These are phyloP conservation scores for Bathynomus jamesi DNA, from an alignment of 1,140 invertebrate genomes.

Conservation along the genomic window DNA sequence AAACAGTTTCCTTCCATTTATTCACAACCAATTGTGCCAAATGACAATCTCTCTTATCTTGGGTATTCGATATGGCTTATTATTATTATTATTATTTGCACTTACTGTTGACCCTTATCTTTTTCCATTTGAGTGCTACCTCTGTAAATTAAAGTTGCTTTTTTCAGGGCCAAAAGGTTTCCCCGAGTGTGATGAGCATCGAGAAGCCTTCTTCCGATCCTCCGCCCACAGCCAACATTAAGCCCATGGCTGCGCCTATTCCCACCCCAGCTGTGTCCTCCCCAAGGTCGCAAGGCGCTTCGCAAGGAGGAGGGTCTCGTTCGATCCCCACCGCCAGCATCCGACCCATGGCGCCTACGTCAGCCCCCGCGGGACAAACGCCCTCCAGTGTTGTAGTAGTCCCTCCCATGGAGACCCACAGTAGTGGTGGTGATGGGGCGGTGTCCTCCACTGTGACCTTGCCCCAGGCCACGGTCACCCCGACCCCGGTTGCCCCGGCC, in stretches of 20 bases:
- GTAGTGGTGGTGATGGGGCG: constrained; percentile 32
- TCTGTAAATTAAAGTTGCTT: too few species aligned
- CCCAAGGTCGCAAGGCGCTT: constrained; percentile 42
- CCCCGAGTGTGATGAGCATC: constrained; percentile 46
- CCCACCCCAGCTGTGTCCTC: constrained; percentile 37
- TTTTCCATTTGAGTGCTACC: background rate
- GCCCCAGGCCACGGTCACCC: constrained; percentile 35
- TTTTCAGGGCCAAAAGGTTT: constrained; percentile 22
- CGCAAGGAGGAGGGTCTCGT: constrained; percentile 39
- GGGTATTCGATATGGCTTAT: too few species aligned
- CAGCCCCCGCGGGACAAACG: constrained; percentile 44
- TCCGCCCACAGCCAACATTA: constrained; percentile 78
- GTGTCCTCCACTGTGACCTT: constrained; percentile 38
- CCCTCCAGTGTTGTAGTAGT: constrained; percentile 30
- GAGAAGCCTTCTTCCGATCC: constrained; percentile 66
- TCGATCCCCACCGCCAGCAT: constrained; percentile 84
- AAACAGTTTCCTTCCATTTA: too few species aligned
- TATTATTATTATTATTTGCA: background rate
- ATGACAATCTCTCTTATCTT: too few species aligned
- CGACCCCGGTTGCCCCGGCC: constrained; percentile 23
- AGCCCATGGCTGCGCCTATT: constrained; percentile 73
- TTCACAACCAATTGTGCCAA: too few species aligned
- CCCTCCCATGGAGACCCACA: constrained; percentile 32
- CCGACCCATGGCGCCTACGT: constrained; percentile 70
- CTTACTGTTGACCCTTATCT: background rate